Evolutionary conservation across 2,113 vertebrate species (phyloP).

Genomic region (Xiphophorus maculatus): DNA sequence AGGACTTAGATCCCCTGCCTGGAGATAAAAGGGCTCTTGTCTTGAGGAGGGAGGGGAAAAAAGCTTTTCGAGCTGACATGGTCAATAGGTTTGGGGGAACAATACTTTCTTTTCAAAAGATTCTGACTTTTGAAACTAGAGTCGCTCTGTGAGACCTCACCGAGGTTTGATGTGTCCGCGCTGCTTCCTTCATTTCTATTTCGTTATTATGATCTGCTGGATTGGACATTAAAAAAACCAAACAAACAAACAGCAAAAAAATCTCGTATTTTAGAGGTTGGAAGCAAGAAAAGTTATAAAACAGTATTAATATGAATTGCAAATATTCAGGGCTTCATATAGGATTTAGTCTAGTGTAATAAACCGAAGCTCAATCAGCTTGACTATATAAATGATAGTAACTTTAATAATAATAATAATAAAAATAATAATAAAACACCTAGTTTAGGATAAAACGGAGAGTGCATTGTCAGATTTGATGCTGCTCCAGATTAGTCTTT

Average conservation of each 20-base stretch:
- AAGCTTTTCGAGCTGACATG: conserved; percentile 29
- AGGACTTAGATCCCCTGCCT: not conserved
- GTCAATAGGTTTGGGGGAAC: conserved; percentile 47
- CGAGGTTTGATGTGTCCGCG: conserved; percentile 2
- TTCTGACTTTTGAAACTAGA: conserved; percentile 63
- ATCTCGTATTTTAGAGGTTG: not conserved
- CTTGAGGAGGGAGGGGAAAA: conserved; percentile 11
- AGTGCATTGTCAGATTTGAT: not conserved
- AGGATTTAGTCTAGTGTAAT: not conserved
- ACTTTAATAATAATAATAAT: not conserved
- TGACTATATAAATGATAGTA: not conserved
- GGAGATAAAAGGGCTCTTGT: conserved; percentile 38
- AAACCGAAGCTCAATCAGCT: not conserved
- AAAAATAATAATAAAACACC: not conserved
- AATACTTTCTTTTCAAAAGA: conserved; percentile 62
- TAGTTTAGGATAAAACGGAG: conserved; percentile 2
- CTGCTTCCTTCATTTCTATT: not conserved
- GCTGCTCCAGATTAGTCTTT: not conserved
- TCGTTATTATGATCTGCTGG: not conserved
- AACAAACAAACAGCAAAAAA: too few species aligned
- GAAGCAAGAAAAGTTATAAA: conserved; percentile 8
- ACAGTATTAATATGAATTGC: not conserved
- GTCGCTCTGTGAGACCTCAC: conserved; percentile 35
- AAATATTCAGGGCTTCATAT: not conserved
- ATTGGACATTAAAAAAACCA: not conserved